Percentiles rank a stretch among this genome's conserved stretches.
These are phyloP conservation scores for Drepanosiphum platanoidis DNA, from an alignment of 2,888 invertebrate genomes.

Conservation along the genomic window DNA sequence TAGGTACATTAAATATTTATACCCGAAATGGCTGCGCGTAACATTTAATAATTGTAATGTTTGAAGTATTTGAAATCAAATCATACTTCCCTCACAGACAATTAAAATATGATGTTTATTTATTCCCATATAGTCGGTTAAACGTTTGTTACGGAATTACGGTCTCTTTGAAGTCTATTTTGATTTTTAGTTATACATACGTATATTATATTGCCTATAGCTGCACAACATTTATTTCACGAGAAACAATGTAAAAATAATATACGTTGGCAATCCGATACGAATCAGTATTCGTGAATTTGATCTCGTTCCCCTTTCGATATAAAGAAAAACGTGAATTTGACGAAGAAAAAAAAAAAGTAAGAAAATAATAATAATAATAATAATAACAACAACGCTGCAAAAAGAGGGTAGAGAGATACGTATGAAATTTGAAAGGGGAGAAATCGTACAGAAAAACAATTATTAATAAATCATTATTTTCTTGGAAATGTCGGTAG, in stretches of 20 bases:
- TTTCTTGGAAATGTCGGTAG: constrained; percentile 61
- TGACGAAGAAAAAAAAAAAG: constrained; percentile 36
- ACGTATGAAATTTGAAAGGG: constrained; percentile 56
- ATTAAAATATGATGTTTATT: no score
- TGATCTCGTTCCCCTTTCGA: constrained; percentile 15
- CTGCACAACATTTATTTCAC: not conserved
- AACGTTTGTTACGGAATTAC: no score
- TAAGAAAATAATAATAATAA: no score
- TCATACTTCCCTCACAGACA: no score
- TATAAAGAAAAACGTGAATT: constrained; percentile 43
- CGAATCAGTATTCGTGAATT: constrained; percentile 29
- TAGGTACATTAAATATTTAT: no score
- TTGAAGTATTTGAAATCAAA: no score
- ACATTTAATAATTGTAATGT: no score
- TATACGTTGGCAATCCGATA: not conserved
- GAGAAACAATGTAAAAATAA: not conserved
- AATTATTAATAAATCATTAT: constrained; percentile 62
- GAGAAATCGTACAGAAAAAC: constrained; percentile 61
- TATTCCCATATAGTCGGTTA: no score
- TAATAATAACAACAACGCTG: constrained; percentile 27
- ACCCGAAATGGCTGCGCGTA: no score
- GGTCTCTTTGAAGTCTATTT: no score
- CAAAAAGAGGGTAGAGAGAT: not conserved
- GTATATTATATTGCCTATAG: not conserved
- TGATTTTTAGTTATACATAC: not conserved